Base-by-base conservation (phyloP, 2,888 invertebrate species). In the Apamea epomidion region DNA sequence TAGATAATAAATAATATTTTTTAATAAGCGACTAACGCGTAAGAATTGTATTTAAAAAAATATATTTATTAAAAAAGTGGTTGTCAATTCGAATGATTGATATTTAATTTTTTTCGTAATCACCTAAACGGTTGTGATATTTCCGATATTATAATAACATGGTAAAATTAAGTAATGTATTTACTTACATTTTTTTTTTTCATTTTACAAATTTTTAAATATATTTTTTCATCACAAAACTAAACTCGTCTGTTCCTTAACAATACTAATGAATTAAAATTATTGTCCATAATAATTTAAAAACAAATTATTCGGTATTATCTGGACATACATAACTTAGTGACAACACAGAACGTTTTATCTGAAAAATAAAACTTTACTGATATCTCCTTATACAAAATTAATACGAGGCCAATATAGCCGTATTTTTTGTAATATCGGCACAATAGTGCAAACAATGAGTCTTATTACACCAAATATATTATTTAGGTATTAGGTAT, bases 281-380 rank as follows among this genome's bases (percentile, higher is more conserved):
- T 86, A 86, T 86, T 86, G 86, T 86, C 86, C 69, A 67, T 76
- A 78, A 74, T 67, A 74, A 77, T 82, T 83, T 12, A n/a, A 84
- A 71, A 72, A 68, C 21, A 80, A 72, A 51, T 75, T 32, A 62
- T 32, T 29, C 29, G 7, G 42, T 58, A 80, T 64, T 51, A 62
- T 71, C 14, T 78, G 70, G 84, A 84, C 73, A 78, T 29, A 70
- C 29, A 10, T 69, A 62, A 64, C 14, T 51, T 54, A 68, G 25
- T 54, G 25, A 58, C 25, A 70, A 62, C 25, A 70, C 3, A 70
- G 4, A 64, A 45, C 0, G 4, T 2, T 29, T 18, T 14, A 70
- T 37, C 8, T 51, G 0, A 71, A 45, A 37, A 83, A 69, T 18
- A 29, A 37, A 45, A 12, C 21, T 14, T 29, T 14, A 2, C 8